Evolutionary conservation across 2,113 vertebrate genomes (phyloP).

Genomic region (Coptodon bakossiorum): DNA sequence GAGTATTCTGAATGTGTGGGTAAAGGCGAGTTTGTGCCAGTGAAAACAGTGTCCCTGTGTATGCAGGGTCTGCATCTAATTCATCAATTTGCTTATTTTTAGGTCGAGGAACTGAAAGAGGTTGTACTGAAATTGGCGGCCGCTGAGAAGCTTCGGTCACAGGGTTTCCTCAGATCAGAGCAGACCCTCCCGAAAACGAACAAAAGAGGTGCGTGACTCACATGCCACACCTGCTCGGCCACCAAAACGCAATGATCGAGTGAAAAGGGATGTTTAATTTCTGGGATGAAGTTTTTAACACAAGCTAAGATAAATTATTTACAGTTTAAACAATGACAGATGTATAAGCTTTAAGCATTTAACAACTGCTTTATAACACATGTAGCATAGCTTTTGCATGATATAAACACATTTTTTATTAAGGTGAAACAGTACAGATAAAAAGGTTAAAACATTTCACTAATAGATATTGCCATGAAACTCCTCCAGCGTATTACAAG

Average conservation of each 20-base stretch:
- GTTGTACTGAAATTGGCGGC: constrained; percentile 69
- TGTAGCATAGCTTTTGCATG: neutral
- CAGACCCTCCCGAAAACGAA: constrained; percentile 68
- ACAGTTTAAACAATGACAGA: neutral
- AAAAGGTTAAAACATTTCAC: neutral
- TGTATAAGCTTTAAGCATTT: neutral
- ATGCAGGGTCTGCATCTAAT: neutral
- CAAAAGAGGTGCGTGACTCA: constrained; percentile 70
- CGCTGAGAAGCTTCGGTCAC: constrained; percentile 66
- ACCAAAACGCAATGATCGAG: neutral
- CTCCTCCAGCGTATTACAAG: rapidly evolving
- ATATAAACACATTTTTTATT: neutral
- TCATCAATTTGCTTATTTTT: neutral
- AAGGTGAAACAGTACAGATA: neutral
- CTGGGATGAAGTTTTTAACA: neutral
- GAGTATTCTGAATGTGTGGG: neutral
- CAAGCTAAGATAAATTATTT: neutral
- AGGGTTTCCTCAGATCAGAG: constrained; percentile 63
- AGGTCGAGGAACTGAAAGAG: constrained; percentile 70
- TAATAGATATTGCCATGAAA: neutral
- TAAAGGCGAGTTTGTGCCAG: neutral
- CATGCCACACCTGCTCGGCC: neutral
- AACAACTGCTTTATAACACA: neutral
- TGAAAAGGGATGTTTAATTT: neutral
- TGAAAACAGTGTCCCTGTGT: neutral